phyloP scores from a whole-genome alignment of 2,113 vertebrate species.

The Setophaga kirtlandii region DNA sequence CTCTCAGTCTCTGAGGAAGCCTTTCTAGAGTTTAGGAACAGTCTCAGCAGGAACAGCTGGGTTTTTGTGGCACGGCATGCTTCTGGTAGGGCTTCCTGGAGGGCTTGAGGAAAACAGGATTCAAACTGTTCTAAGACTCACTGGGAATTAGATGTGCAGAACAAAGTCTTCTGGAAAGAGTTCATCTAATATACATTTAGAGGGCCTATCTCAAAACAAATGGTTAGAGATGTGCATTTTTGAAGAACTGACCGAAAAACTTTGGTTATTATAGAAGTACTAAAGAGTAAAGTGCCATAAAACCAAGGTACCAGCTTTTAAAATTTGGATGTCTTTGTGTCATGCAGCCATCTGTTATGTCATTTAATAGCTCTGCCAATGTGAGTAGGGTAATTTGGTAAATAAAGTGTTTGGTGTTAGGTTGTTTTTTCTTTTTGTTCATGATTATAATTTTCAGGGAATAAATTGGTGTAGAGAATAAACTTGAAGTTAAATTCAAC shows the following conservation, averaged over 20 bases:
- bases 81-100: not conserved
- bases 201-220: not conserved
- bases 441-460: not conserved
- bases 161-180: not conserved
- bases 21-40: not conserved
- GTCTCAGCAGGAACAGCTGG: not conserved
- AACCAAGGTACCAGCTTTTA: not conserved
- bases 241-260: not conserved
- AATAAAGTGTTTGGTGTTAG: not conserved
- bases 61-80: not conserved
- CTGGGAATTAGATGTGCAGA: not conserved
- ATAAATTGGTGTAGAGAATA: not conserved
- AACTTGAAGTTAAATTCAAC: not conserved
- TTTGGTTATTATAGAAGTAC: not conserved
- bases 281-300: not conserved
- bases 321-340: not conserved
- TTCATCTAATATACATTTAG: not conserved
- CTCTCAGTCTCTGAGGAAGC: not conserved
- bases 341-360: not conserved
- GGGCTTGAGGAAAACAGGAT: not conserved
- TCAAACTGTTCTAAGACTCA: accelerated
- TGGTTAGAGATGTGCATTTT: not conserved
- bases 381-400: not conserved
- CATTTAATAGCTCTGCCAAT: not conserved
- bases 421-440: not conserved